Conservation (phyloP, 2,797 vertebrate species). For the Petrocephalus schoutedeni region DNA sequence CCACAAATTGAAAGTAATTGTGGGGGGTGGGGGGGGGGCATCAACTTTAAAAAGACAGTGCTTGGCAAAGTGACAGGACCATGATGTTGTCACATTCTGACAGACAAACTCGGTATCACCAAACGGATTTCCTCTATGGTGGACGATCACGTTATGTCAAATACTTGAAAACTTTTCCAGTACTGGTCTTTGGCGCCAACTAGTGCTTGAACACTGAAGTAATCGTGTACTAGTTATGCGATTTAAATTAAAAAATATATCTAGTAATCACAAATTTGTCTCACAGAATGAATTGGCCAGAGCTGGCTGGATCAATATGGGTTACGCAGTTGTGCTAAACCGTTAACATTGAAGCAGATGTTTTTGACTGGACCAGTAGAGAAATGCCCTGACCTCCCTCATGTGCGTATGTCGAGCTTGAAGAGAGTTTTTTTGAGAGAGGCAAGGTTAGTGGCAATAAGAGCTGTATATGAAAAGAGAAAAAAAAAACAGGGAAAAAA, state of each 20-base stretch:
- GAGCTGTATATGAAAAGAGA: background rate
- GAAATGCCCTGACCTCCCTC: background rate
- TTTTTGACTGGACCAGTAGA: slow-evolving; percentile 2
- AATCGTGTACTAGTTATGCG: background rate
- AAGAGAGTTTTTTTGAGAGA: background rate
- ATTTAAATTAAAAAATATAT: background rate
- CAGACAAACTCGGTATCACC: background rate
- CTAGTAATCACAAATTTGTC: background rate
- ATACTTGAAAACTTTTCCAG: background rate
- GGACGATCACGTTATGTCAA: background rate
- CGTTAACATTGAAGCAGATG: background rate
- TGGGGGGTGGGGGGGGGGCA: background rate
- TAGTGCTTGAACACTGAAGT: background rate
- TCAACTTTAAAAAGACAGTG: slow-evolving; percentile 2
- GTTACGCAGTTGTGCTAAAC: background rate
- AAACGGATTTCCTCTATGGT: background rate
- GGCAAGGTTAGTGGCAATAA: background rate
- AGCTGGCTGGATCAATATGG: background rate
- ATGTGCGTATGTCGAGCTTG: background rate
- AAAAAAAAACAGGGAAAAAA: slow-evolving; percentile 27
- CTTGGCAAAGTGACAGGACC: slow-evolving; percentile 9
- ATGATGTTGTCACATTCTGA: background rate
- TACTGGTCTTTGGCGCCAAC: slow-evolving; percentile 21
- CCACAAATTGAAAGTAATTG: background rate
- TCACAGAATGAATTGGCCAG: background rate